A percentile compares a stretch with the other conserved stretches of the same genome.
Evolutionary conservation across 2,797 vertebrate species (phyloP).

Genomic region (Acanthurus lineatus): DNA sequence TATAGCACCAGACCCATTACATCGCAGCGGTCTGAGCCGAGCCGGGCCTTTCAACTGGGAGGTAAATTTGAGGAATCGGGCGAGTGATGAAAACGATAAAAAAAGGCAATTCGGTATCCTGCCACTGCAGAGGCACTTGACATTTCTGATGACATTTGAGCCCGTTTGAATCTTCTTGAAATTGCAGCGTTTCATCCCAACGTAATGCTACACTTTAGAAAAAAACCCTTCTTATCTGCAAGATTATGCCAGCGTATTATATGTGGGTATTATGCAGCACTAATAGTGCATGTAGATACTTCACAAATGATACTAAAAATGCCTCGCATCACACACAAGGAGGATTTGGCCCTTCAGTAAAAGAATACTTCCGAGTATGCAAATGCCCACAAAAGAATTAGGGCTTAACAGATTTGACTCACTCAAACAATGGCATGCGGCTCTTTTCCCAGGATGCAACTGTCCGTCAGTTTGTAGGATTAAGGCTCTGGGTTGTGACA

Average conservation of each 20-base stretch:
- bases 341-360: slow-evolving; percentile 90
- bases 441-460: slow-evolving; percentile 83
- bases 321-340: slow-evolving; percentile 88
- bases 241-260: slow-evolving; percentile 90
- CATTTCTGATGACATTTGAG: slow-evolving; percentile 88
- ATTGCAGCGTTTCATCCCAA: slow-evolving; percentile 85
- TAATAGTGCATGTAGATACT: slow-evolving; percentile 94
- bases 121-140: slow-evolving; percentile 81
- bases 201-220: slow-evolving; percentile 87
- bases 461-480: slow-evolving; percentile 88
- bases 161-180: slow-evolving; percentile 86
- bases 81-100: slow-evolving; percentile 63
- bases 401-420: slow-evolving; percentile 89
- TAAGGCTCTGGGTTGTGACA: slow-evolving; percentile 89
- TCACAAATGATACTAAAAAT: slow-evolving; percentile 92
- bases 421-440: slow-evolving; percentile 85
- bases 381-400: slow-evolving; percentile 89
- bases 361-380: slow-evolving; percentile 94
- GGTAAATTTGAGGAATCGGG: slow-evolving; percentile 48
- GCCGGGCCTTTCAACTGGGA: slow-evolving; percentile 50
- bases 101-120: slow-evolving; percentile 47
- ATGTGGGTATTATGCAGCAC: slow-evolving; percentile 81
- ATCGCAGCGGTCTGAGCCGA: slow-evolving; percentile 17
- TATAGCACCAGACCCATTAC: slow-evolving; percentile 50
- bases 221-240: slow-evolving; percentile 87